Base-by-base conservation (phyloP, 2,888 invertebrate species). In the Cyaniris semiargus region DNA sequence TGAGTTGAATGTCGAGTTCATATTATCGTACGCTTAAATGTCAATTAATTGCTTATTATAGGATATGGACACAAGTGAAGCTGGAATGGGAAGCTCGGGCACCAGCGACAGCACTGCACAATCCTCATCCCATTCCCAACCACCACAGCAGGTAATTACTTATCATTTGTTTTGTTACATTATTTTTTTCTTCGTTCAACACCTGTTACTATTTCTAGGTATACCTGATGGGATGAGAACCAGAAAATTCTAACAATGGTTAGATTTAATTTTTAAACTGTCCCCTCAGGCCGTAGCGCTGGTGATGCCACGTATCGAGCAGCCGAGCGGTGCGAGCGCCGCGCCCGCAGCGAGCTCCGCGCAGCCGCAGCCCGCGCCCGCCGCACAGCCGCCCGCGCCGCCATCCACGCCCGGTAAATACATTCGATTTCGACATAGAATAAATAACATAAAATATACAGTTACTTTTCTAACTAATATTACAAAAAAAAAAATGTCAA, bases 271-370 rank as follows among this genome's bases (percentile, higher is more conserved):
- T 31, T n/a, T n/a, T 70, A 13, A 60, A 38, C 44, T 38, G 31
- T 34, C 7, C 3, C 13, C 6, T 4, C 95, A 96, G 93, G 96
- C 95, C 0, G 96, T 96, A 8, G 96, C 96, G 0, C 89, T 96
- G 80, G 96, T 96, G 27, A 93, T 96, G 83, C 96, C 96, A 0
- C 95, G 96, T 78, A 95, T 96, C 77, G 96, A 96, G 82, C 96
- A 96, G 83, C 96, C 96, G 1, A 89, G 89, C 80, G 89, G 86
- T 18, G 84, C 85, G 1, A 83, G 85, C 18, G 84, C 84, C 78
- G 86, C 89, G 85, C 77, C 79, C 76, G 82, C 82, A 5, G 82
- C 82, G 15, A 82, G 83, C 76, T 83, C 83, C 70, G 80, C 85
- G 48, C 83, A 78, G 80, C 83, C 80, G 78, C 82, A 18, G 18